Evolutionary conservation across 2,888 invertebrate genomes (phyloP).

Genomic region (Xanthia togata): DNA sequence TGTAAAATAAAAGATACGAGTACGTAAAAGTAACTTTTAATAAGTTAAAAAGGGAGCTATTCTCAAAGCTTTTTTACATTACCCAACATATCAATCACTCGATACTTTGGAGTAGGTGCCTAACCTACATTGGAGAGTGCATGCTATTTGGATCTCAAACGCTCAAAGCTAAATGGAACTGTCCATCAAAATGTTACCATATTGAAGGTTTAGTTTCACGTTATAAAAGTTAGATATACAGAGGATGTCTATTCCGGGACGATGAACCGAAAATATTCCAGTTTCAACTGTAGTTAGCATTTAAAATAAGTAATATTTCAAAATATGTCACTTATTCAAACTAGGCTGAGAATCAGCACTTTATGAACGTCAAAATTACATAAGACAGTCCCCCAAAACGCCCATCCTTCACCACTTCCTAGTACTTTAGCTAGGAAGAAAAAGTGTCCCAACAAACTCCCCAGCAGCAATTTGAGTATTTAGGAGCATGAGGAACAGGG

Average conservation of each 20-base stretch:
- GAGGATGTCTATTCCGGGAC: neutral
- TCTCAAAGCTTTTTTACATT: slow-evolving; percentile 1
- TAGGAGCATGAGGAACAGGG: too few species aligned
- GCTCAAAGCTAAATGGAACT: slow-evolving; percentile 23
- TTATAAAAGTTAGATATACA: neutral
- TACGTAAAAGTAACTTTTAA: too few species aligned
- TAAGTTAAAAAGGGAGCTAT: too few species aligned
- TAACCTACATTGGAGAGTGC: slow-evolving; percentile 23
- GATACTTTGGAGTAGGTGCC: neutral
- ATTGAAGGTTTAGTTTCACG: neutral
- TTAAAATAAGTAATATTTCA: neutral
- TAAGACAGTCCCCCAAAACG: neutral
- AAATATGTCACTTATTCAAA: too few species aligned
- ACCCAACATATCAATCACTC: slow-evolving; percentile 15
- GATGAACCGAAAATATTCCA: neutral
- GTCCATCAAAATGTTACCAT: slow-evolving; percentile 29
- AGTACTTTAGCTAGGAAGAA: neutral
- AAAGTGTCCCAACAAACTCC: neutral
- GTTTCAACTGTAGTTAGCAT: neutral
- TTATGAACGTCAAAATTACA: neutral
- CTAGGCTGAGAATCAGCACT: neutral
- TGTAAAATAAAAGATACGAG: too few species aligned
- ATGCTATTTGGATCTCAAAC: slow-evolving; percentile 8
- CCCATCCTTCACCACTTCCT: neutral
- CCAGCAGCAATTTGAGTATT: neutral